phyloP scores from a whole-genome alignment of 2,888 invertebrate genomes.

The Glyphotaelius pellucidus region DNA sequence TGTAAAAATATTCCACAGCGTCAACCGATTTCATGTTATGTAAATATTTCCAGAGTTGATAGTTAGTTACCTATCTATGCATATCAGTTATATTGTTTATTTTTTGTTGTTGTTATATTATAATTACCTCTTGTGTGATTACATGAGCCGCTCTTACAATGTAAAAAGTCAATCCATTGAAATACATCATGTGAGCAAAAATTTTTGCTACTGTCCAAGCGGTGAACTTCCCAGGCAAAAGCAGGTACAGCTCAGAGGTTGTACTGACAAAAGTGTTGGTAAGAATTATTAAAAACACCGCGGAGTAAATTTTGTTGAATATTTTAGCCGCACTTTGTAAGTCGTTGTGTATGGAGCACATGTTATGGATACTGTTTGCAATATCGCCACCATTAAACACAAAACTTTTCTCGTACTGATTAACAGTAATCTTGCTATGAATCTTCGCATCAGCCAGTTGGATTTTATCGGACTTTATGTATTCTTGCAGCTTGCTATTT shows the following conservation, averaged over 20 bases:
- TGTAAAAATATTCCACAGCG: too few relatives aligned
- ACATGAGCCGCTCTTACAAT: neutral
- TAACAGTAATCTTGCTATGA: constrained; percentile 4
- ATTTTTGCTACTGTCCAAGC: neutral
- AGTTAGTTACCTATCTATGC: too few relatives aligned
- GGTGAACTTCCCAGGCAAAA: neutral
- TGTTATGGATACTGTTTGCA: constrained; percentile 36
- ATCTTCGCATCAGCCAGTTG: neutral
- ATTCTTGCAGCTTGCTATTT: constrained; percentile 37
- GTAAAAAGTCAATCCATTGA: neutral
- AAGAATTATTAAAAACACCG: constrained; percentile 36
- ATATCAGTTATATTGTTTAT: neutral
- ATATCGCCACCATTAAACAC: neutral
- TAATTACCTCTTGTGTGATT: neutral
- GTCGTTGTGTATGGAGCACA: constrained; percentile 55
- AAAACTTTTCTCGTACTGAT: constrained; percentile 47
- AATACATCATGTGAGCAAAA: neutral
- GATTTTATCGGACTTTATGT: neutral
- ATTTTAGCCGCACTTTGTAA: constrained; percentile 16
- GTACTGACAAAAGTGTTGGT: constrained; percentile 52
- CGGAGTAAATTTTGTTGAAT: constrained; percentile 48
- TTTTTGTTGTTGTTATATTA: neutral
- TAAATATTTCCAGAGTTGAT: too few relatives aligned
- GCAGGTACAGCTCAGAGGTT: constrained; percentile 50
- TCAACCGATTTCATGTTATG: too few relatives aligned